Evolutionary conservation across 2,888 invertebrate genomes (phyloP).

Genomic region (Idaea aversata): DNA sequence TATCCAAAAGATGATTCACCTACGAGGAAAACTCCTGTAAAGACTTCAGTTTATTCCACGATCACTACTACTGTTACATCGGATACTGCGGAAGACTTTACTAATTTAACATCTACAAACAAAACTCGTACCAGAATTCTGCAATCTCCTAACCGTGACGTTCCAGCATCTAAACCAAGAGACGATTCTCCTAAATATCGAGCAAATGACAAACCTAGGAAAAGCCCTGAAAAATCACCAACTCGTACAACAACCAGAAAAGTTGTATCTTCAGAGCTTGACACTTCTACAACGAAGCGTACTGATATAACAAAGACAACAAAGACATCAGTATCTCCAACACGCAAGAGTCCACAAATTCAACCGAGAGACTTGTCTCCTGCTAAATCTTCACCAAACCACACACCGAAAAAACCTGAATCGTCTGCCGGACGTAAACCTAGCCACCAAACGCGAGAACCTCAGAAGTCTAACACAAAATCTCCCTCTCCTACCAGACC

Average conservation of each 20-base stretch:
- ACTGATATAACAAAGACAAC: slow-evolving; percentile 14
- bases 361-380: slow-evolving; percentile 15
- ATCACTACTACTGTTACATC: slow-evolving; percentile 26
- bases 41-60: slow-evolving; percentile 18
- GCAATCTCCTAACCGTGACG: slow-evolving; percentile 26
- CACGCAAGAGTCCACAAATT: slow-evolving; percentile 12
- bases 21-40: slow-evolving; percentile 17
- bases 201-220: slow-evolving; percentile 12
- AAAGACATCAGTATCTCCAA: slow-evolving; percentile 18
- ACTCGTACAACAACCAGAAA: slow-evolving; percentile 27
- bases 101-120: slow-evolving; percentile 17
- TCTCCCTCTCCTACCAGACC: slow-evolving; percentile 4
- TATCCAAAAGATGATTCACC: slow-evolving; percentile 18
- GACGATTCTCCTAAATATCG: slow-evolving; percentile 4
- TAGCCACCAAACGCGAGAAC: slow-evolving; percentile 3
- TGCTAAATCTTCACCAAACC: slow-evolving; percentile 19
- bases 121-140: slow-evolving; percentile 20
- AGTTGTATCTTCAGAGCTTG: slow-evolving; percentile 22
- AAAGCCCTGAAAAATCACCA: slow-evolving; percentile 21
- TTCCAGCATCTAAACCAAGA: slow-evolving; percentile 11
- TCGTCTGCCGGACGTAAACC: slow-evolving; percentile 17
- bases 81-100: slow-evolving; percentile 28
- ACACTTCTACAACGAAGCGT: slow-evolving; percentile 18
- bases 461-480: slow-evolving; percentile 6
- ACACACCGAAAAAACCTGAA: slow-evolving; percentile 14